Base-by-base conservation (phyloP, 2,888 invertebrate species). In the Nomada hirtipes region DNA sequence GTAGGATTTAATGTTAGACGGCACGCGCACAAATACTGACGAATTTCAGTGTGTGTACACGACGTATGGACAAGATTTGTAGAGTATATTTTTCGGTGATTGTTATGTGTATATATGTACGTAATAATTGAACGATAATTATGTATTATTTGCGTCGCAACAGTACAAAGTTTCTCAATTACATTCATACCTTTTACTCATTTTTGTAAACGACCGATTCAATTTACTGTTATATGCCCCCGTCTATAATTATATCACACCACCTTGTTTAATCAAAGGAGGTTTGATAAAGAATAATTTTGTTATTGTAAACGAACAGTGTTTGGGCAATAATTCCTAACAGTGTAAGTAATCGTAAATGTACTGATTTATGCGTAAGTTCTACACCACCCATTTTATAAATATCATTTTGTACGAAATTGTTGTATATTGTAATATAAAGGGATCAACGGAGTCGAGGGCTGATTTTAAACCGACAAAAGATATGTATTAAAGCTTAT, bases 51-150 rank as follows among this genome's bases (percentile, higher is more conserved):
- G 53, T 44, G 53, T 52, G 47, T 52, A 75, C 20, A 50, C 26
- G 23, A 29, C 26, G 26, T 23, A n/a, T 13, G 26, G 44, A 52
- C 50, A 29, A 61, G 47, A 15, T 61, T 26, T 50, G 20, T 59
- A n/a, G 4, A 36, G 55, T 59, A 55, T 79, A 73, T 80, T 79
- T 80, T 80, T 68, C 57, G 67, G 79, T 63, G 67, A 68, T 11
- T 70, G 76, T 70, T 42, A 29, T 71, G 53, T 50, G 26, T n/a
- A 44, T 68, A 23, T 47, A 59, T 44, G 29, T 59, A 57, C 13
- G 52, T 15, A 42, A 63, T 23, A 36, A 29, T 79, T 53, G 36
- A 26, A 29, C 60, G 23, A 53, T 79, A 36, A 61, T 72, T 63
- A 36, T 44, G 18, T 69, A 61, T 53, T 42, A 23, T 79, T 69